A percentile compares a stretch with the other conserved stretches of the same genome.
phyloP scores from a whole-genome alignment of 2,888 invertebrate species.

The Pocota personata region DNA sequence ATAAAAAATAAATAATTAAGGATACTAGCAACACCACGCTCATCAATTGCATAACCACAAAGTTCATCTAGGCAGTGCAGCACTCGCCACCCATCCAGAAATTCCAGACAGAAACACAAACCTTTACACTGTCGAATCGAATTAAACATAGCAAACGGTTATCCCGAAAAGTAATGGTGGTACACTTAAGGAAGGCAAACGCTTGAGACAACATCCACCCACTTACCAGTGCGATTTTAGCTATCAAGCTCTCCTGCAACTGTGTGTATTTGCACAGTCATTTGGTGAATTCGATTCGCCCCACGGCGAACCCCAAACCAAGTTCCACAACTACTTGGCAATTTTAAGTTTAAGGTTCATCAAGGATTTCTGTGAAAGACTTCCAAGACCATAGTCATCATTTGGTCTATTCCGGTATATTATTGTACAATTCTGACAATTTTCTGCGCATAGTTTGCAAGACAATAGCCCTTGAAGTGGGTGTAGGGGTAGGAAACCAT shows the following conservation, averaged over 20 bases:
- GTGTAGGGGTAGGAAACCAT: neutral
- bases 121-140: constrained; percentile 68
- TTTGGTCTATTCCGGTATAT: constrained; percentile 55
- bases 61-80: constrained; percentile 46
- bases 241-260: constrained; percentile 49
- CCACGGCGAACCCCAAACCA: neutral
- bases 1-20: too few relatives aligned
- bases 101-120: constrained; percentile 57
- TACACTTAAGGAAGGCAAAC: constrained; percentile 52
- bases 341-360: constrained; percentile 70
- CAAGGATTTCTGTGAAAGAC: constrained; percentile 58
- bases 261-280: constrained; percentile 70
- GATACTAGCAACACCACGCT: neutral
- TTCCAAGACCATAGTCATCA: constrained; percentile 46
- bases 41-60: neutral
- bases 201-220: constrained; percentile 71
- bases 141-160: constrained; percentile 71
- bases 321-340: constrained; percentile 26
- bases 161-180: constrained; percentile 66
- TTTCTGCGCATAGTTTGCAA: constrained; percentile 13
- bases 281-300: constrained; percentile 58
- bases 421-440: constrained; percentile 58
- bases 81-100: constrained; percentile 44
- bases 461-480: constrained; percentile 51
- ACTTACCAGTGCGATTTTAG: constrained; percentile 60